Conservation (phyloP, 2,797 vertebrate species). For the Pseudochirops corinnae region DNA sequence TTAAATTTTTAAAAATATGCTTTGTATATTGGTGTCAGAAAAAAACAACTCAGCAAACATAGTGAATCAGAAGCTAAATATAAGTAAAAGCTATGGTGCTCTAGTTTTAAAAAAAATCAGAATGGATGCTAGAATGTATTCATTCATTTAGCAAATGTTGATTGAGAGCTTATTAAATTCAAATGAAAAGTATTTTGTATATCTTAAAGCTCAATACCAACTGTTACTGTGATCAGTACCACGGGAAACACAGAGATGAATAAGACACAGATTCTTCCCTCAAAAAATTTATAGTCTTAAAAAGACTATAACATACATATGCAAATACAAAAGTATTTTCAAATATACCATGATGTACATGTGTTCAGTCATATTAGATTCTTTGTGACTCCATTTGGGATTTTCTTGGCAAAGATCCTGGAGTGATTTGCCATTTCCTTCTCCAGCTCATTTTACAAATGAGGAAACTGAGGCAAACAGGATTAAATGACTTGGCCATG, state of each 20-base stretch:
- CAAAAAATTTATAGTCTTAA: background rate
- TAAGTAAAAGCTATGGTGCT: background rate
- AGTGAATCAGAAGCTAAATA: background rate
- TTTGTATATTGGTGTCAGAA: background rate
- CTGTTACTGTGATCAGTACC: background rate
- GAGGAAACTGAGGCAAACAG: background rate
- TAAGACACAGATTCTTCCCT: background rate
- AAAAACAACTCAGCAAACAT: background rate
- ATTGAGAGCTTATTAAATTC: background rate
- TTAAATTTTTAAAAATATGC: background rate
- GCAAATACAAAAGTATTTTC: background rate
- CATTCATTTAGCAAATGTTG: background rate
- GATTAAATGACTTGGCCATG: background rate
- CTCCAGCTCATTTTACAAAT: background rate
- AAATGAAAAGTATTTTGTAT: background rate
- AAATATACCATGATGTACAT: background rate
- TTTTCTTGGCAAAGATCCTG: background rate
- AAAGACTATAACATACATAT: background rate
- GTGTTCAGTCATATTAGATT: background rate
- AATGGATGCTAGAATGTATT: background rate
- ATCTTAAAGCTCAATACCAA: background rate
- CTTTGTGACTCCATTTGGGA: background rate
- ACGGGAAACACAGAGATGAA: background rate
- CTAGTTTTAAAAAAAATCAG: background rate
- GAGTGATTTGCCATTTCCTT: background rate